Conservation (phyloP, 1,140 invertebrate species). For the Heliconius melpomene region DNA sequence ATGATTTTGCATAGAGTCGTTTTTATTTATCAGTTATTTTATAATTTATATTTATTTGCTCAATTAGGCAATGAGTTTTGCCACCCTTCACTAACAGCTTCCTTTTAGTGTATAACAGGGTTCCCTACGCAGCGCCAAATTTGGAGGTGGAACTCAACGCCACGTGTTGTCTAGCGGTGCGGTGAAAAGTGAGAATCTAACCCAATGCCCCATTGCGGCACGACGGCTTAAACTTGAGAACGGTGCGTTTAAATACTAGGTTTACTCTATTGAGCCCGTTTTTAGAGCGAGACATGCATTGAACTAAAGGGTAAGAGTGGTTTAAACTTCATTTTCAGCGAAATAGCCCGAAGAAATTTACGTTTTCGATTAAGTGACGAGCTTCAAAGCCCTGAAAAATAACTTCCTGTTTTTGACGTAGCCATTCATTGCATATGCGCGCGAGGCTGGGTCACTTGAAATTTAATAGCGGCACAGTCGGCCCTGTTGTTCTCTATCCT, state of each 20-base stretch:
- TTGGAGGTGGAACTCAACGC: no score
- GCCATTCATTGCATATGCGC: conserved; percentile 11
- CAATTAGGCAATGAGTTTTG: neutral
- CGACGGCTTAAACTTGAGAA: neutral
- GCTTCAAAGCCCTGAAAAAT: conserved; percentile 9
- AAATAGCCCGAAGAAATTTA: conserved; percentile 4
- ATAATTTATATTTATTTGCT: neutral
- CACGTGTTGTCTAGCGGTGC: no score
- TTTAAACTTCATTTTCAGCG: neutral
- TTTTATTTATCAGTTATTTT: neutral
- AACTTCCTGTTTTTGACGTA: conserved; percentile 12
- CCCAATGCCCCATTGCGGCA: neutral
- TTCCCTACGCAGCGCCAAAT: no score
- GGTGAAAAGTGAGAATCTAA: neutral
- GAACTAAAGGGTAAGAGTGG: neutral
- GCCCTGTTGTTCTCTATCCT: neutral
- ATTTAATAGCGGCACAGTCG: neutral
- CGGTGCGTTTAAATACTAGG: neutral
- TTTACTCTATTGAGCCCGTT: neutral
- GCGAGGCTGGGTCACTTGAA: conserved; percentile 11
- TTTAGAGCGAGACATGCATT: neutral
- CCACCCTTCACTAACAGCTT: neutral
- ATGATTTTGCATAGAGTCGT: neutral
- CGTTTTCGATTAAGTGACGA: conserved; percentile 15
- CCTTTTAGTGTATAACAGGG: neutral